Evolutionary conservation across 2,888 invertebrate species (phyloP), one percentile per base, ranked within the genome.

Genomic region (Pandemis cinnamomeana): DNA sequence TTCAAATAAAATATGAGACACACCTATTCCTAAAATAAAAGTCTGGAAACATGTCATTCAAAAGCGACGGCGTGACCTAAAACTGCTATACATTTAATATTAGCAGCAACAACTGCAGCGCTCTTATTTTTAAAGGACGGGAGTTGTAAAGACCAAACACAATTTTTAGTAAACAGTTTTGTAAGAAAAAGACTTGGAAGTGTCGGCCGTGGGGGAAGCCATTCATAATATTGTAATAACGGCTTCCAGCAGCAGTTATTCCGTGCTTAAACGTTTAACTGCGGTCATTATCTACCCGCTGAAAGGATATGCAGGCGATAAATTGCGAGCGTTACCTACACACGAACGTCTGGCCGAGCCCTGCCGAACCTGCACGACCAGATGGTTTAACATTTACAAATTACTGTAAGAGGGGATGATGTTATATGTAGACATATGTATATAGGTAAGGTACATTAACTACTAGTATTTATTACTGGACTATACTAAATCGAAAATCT

Each of bases 141-240:
- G 66, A 61, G 61, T 71, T 74, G 67, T 71, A 74, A 74, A 71
- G 66, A 67, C 67, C 70, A 70, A 71, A 74, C 58, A 41, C 67
- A 58, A 63, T 71, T 71, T 71, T 67, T 42, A 67, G 55, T 71
- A 74, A 72, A 72, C 73, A 70, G 67, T 71, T 77, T 77, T 76
- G 79, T 78, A 82, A 78, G 58, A 58, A 81, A 79, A 79, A 80
- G 80, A 76, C 78, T 77, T 77, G 70, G 55, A 71, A 71, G 74
- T 81, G 77, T 81, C 80, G 81, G 80, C 80, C 86, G 85, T 82
- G 86, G 84, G 84, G 89, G 89, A 89, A 91, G 86, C 93, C 90
- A 94, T 94, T 92, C 93, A 93, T 93, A 93, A 93, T 93, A 93
- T 92, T 92, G 93, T 94, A 94, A 93, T 94, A 93, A 93, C 91